Base-by-base conservation (phyloP, 2,888 invertebrate species). In the Siphlonurus alternatus region DNA sequence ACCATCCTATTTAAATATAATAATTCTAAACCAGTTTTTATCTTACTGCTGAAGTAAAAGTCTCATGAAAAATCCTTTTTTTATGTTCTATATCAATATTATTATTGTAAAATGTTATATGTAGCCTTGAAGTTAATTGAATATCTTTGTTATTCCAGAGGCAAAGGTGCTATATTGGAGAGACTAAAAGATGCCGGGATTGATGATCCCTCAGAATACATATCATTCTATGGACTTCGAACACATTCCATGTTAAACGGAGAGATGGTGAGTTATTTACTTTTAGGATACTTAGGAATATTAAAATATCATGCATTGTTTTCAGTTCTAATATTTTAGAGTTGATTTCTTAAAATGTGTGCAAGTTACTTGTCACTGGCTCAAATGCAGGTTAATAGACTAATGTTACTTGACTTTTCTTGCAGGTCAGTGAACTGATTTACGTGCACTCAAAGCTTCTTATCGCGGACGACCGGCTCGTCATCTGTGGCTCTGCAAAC, bases 361-460 rank as follows among this genome's bases (percentile, higher is more conserved):
- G 53, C 18, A n/a, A n/a, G n/a, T 56, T 10, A 56, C 10, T 2
- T 1, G 19, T 56, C 23, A 10, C 19, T 56, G 19, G 18, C 20
- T 56, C 23, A n/a, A n/a, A n/a, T n/a, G n/a, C n/a, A n/a, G n/a
- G n/a, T n/a, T 56, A 7, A 23, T 2, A n/a, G 1, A 23, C n/a
- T 1, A 7, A 23, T 7, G 15, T 64, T 63, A n/a, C 19, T 59
- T 65, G 59, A 20, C 2, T n/a, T 23, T 10, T 62, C 53, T 66
- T 60, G 59, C 56, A 80, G 78, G 86, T 96, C 61, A 93, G 95
- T 0, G 98, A 98, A 75, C 79, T 98, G 7, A 87, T 99, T 65
- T 99, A 99, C 76, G 95, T 99, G 18, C 98, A 99, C 77, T 95
- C 96, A 65, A 99, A 99, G 77, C 77, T 99, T 65, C 81, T 98